Conservation (phyloP, 1,140 invertebrate genomes). For the Drosophila tropicalis region DNA sequence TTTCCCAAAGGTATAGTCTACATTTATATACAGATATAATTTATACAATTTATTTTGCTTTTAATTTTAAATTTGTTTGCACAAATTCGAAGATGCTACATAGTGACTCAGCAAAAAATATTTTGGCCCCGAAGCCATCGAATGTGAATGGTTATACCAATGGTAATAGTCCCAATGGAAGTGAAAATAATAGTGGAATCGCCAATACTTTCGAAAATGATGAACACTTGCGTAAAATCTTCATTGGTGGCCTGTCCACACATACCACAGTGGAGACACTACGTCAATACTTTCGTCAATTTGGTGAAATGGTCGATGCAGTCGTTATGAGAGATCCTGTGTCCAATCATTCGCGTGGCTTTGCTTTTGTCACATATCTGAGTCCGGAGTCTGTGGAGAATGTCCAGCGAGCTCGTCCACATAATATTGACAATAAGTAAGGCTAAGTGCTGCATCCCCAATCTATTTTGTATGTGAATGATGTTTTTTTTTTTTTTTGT, state of each 20-base stretch:
- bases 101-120: conserved; percentile 1
- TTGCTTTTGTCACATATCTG: conserved; percentile 63
- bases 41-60: not conserved
- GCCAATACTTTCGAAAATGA: not conserved
- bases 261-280: conserved; percentile 47
- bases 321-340: conserved; percentile 68
- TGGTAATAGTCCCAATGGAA: not conserved
- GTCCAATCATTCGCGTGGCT: conserved; percentile 63
- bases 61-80: not conserved
- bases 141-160: conserved; percentile 3
- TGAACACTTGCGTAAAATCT: conserved; percentile 73
- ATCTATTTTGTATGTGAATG: not conserved
- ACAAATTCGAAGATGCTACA: not conserved
- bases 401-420: conserved; percentile 56
- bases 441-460: conserved; percentile 13
- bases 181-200: not conserved
- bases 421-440: conserved; percentile 82
- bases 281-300: conserved; percentile 50
- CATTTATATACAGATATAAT: not conserved
- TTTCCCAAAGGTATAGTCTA: conserved; percentile 46
- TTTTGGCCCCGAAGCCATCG: not conserved
- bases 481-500: not conserved
- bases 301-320: conserved; percentile 56
- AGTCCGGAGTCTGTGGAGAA: conserved; percentile 52
- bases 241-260: conserved; percentile 58